Evolutionary conservation across 1,140 invertebrate species (phyloP).

Genomic region (Euschistus heros): DNA sequence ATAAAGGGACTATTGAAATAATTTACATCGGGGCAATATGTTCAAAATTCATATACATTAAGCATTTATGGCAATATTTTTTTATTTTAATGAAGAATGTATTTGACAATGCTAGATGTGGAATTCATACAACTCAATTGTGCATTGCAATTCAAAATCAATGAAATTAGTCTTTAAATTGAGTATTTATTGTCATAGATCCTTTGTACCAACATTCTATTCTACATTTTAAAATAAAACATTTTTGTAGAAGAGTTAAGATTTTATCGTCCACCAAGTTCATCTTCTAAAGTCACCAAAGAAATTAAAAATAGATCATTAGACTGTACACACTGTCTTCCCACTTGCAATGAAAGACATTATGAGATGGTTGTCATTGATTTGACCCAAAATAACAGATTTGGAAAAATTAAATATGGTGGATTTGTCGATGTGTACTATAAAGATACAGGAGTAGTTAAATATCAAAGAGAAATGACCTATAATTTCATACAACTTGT

Average conservation of each 20-base stretch:
- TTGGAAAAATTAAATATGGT: background rate
- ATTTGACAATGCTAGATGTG: too few species aligned
- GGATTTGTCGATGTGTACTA: conserved; percentile 32
- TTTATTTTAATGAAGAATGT: too few species aligned
- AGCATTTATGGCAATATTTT: too few species aligned
- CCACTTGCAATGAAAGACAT: conserved; percentile 30
- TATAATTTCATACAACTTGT: conserved; percentile 32
- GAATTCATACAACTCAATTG: too few species aligned
- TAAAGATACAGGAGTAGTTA: conserved; percentile 30
- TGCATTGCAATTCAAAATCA: too few species aligned
- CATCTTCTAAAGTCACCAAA: conserved; percentile 26
- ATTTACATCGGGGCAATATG: too few species aligned
- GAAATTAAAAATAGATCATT: conserved; percentile 23
- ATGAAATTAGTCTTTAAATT: too few species aligned
- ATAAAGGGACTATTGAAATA: too few species aligned
- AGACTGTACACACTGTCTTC: conserved; percentile 31
- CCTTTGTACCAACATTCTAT: too few species aligned
- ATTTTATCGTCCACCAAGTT: conserved; percentile 29
- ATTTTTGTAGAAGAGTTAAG: conserved; percentile 27
- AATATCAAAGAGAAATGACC: conserved; percentile 32
- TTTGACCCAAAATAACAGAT: background rate
- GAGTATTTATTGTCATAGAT: too few species aligned
- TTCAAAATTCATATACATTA: too few species aligned
- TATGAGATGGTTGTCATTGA: background rate
- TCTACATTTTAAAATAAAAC: conserved; percentile 5